These are phyloP conservation scores for Chaetophractus vellerosus DNA, from an alignment of 2,797 vertebrate species.

Conservation along the genomic window DNA sequence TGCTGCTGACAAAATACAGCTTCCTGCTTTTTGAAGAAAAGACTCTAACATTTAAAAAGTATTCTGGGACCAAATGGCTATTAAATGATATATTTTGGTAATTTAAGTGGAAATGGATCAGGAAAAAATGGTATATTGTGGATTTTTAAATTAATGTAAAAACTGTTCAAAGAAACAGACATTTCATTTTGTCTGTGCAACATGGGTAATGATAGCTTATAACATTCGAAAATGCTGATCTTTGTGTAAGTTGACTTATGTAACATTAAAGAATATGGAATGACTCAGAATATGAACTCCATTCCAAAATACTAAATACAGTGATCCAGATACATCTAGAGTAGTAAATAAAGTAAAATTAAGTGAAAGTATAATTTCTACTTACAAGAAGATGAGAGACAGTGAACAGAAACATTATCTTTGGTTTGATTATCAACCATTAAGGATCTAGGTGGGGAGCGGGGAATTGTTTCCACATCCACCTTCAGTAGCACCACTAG, in stretches of 20 bases:
- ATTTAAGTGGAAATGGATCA: background rate
- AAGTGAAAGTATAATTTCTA: background rate
- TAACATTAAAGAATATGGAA: background rate
- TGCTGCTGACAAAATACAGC: constrained; percentile 6
- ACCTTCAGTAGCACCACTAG: background rate
- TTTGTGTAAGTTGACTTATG: background rate
- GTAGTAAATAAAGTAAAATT: background rate
- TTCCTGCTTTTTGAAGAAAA: constrained; percentile 50
- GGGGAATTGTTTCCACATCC: background rate
- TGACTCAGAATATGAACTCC: background rate
- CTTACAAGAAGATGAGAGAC: background rate
- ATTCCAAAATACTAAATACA: background rate
- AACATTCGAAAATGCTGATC: constrained; percentile 43
- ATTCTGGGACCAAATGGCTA: constrained; percentile 23
- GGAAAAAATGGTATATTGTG: background rate
- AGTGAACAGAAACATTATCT: background rate
- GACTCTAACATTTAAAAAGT: constrained; percentile 22
- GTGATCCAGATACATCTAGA: background rate
- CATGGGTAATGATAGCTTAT: background rate
- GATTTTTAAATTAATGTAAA: background rate
- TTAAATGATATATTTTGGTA: constrained; percentile 28
- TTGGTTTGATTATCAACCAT: background rate
- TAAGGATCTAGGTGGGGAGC: background rate
- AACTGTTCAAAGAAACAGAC: background rate
- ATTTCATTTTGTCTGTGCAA: constrained; percentile 48